Base-by-base conservation (phyloP, 2,113 vertebrate genomes). In the Sorex araneus region DNA sequence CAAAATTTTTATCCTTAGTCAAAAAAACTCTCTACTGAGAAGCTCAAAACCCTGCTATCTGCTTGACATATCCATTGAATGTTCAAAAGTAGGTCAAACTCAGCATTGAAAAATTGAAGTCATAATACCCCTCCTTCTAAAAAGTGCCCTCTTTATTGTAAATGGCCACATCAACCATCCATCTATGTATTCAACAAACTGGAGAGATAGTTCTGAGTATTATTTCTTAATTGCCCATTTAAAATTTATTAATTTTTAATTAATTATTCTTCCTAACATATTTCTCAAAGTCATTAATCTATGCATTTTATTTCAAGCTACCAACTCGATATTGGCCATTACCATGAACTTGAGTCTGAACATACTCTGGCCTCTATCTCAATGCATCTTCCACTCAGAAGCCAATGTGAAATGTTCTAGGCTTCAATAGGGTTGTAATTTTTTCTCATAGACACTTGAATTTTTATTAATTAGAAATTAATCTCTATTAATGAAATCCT, bases 271-370 rank as follows among this genome's bases (percentile, higher is more conserved):
- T 69, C 11, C 43, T 47, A 70, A 95, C 81, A 30, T 76, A 91
- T 80, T 91, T 88, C 74, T 77, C n/a, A 87, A 80, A 28, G 27
- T 16, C 34, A 66, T 88, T 95, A 19, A 60, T 93, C 88, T 93
- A 34, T 93, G 67, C 34, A 60, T 23, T 8, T 27, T 81, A 60
- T 32, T 81, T 3, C 47, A 91, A 80, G 75, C 12, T 43, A 32
- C 19, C 66, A 43, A 19, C 73, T 11, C 50, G 12, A 47, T 70
- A 50, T 64, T 90, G 47, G 71, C 67, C 40, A 79, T 28, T 45
- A 3, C 75, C 21, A 40, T 93, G 69, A 90, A 43, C 21, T 80
- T 74, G 63, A 90, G 47, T 77, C 43, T 23, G 50, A 67, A 64
- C 18, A 3, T 1, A 27, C 60, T 66, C 45, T 71, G n/a, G n/a